Conservation (phyloP, 2,888 invertebrate genomes). For the Leptodirus hochenwartii region DNA sequence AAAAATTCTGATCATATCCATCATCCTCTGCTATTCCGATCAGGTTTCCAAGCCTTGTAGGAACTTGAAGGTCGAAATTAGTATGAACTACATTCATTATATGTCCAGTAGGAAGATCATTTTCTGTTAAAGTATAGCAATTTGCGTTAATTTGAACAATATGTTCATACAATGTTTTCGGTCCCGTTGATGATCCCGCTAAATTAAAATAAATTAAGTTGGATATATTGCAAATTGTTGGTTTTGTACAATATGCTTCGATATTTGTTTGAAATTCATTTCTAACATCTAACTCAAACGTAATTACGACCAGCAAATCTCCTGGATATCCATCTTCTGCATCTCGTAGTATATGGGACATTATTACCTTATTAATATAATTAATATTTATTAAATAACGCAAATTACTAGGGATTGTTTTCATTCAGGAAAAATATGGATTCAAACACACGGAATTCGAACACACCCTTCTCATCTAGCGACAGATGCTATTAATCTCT, state of each 20-base stretch:
- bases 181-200: conserved; percentile 62
- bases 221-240: conserved; percentile 71
- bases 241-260: conserved; percentile 53
- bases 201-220: conserved; percentile 82
- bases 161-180: conserved; percentile 44
- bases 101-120: conserved; percentile 54
- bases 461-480: no score
- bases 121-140: conserved; percentile 46
- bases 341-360: conserved; percentile 56
- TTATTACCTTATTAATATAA: conserved; percentile 44
- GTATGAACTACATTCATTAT: conserved; percentile 51
- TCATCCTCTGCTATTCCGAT: conserved; percentile 35
- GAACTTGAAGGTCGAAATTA: conserved; percentile 50
- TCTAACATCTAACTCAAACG: conserved; percentile 51
- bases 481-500: no score
- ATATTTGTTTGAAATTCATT: conserved; percentile 59
- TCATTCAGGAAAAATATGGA: no score
- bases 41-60: no score
- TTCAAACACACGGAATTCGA: no score
- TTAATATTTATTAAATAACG: no score
- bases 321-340: conserved; percentile 82
- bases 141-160: conserved; percentile 58
- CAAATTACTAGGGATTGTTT: no score
- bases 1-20: conserved; percentile 70
- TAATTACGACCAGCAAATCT: conserved; percentile 45